Base-by-base conservation (phyloP, 2,113 vertebrate genomes). In the Aplodontia rufa region DNA sequence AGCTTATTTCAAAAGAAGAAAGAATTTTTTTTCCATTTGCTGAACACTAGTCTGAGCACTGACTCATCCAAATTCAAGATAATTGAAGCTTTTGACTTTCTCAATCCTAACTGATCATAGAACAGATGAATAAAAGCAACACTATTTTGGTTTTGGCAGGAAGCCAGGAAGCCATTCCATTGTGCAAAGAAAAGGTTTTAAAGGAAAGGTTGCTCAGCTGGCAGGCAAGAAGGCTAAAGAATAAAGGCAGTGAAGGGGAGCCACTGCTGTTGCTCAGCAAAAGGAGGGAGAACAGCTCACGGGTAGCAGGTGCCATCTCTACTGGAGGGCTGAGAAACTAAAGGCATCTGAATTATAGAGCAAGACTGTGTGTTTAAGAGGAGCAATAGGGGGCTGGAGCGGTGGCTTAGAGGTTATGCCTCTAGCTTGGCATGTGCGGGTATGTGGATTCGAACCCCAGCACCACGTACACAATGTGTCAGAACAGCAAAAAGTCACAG, bases 11-110 rank as follows among this genome's bases (percentile, higher is more conserved):
- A 75, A 93, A 94, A 85, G 66, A 81, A 82, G 72, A 45, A 24
- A 9, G 28, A 55, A 88, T 24, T 76, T 66, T 85, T 82, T 95
- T 92, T 94, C 28, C 87, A 95, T 87, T 90, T 93, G 40, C 69
- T 30, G 19, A 93, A 22, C 40, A n/a, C 28, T 85, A 66, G 49
- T 45, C 76, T 84, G 69, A 83, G 60, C 30, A 84, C 0, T 86
- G 83, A 79, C 42, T 94, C 76, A 81, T 84, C 68, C 45, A 83
- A 82, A 89, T 64, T 37, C 84, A 94, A 72, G 76, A 87, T 79
- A 79, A 83, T 0, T 86, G 62, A 89, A 88, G 51, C 60, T 93
- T 91, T 78, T 71, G 40, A 96, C 17, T 11, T 83, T 87, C 71
- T 80, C 69, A 37, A 47, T 89, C 88, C 76, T 79, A 1, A 47